phyloP scores from a whole-genome alignment of 2,888 invertebrate species.

The Leuctra nigra region DNA sequence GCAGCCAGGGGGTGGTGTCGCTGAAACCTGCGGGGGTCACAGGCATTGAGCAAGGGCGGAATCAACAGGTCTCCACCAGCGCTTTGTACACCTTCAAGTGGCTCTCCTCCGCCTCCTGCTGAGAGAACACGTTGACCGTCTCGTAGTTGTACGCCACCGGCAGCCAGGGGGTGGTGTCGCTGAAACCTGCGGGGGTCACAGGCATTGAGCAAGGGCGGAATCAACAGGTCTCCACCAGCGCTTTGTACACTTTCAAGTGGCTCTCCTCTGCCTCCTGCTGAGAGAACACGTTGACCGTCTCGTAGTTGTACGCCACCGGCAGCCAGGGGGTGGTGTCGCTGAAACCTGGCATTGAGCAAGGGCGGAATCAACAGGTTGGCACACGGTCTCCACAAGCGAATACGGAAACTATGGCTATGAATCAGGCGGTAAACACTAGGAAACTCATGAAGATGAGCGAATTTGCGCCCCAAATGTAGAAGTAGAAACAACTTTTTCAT shows the following conservation, averaged over 20 bases:
- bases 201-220: too few species aligned
- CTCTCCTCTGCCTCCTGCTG: constrained; percentile 31
- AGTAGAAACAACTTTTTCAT: too few species aligned
- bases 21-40: constrained; percentile 36
- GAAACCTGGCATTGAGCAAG: too few species aligned
- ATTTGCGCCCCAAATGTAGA: too few species aligned
- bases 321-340: constrained; percentile 32
- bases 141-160: constrained; percentile 30
- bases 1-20: constrained; percentile 32
- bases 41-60: too few species aligned
- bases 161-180: constrained; percentile 32
- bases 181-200: too few species aligned
- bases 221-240: constrained; percentile 41
- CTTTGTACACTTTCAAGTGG: constrained; percentile 36
- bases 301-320: constrained; percentile 30
- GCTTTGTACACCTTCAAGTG: constrained; percentile 37
- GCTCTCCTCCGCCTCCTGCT: constrained; percentile 31
- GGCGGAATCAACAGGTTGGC: constrained; percentile 46
- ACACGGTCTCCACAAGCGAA: too few species aligned
- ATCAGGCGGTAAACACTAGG: too few species aligned
- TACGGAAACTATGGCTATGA: too few species aligned
- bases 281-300: constrained; percentile 32
- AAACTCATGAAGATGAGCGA: too few species aligned
- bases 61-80: constrained; percentile 42
- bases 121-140: constrained; percentile 32